Evolutionary conservation across 2,797 vertebrate genomes (phyloP).

Genomic region (Botia kubotai): DNA sequence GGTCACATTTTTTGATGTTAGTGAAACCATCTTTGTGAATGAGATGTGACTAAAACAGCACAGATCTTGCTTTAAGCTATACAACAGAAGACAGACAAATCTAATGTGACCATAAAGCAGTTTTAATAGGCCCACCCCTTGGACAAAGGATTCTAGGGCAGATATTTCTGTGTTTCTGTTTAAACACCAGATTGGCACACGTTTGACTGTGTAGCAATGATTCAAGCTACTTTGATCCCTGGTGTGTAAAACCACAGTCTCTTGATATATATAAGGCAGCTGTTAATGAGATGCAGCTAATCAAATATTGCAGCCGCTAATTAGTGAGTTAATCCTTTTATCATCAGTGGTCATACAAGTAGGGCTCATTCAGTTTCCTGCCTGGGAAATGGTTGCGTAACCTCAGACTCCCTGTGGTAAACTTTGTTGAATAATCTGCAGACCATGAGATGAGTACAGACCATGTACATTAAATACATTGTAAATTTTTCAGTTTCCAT

Average conservation of each 20-base stretch:
- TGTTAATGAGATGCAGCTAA: no score
- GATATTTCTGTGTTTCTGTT: not conserved
- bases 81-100: not conserved
- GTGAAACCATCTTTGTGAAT: not conserved
- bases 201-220: not conserved
- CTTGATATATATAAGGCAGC: no score
- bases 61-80: slow-evolving; percentile 21
- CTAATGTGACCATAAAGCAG: not conserved
- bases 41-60: not conserved
- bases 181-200: not conserved
- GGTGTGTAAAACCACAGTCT: no score
- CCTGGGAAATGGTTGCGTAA: slow-evolving; percentile 21
- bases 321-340: slow-evolving; percentile 30
- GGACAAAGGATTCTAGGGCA: not conserved
- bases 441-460: slow-evolving; percentile 2
- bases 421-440: slow-evolving; percentile 5
- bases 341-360: slow-evolving; percentile 7
- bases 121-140: not conserved
- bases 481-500: no score
- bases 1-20: not conserved
- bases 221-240: not conserved
- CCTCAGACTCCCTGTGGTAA: slow-evolving; percentile 13
- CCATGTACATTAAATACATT: not conserved
- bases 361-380: slow-evolving; percentile 15
- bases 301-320: not conserved